Conservation (phyloP, 1,140 invertebrate genomes). For the Charaxes varanes region DNA sequence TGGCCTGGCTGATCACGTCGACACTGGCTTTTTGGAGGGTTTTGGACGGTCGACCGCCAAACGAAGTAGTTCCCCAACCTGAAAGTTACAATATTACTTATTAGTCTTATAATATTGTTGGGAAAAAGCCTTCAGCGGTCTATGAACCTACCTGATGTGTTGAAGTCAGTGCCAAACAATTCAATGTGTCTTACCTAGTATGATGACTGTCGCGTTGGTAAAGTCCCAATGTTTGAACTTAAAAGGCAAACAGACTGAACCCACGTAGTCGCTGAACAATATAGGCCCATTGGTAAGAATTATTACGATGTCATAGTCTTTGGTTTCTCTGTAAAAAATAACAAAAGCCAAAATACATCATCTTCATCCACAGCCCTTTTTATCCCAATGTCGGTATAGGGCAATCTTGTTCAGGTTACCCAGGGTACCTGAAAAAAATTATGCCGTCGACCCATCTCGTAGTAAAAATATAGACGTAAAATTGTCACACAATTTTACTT, state of each 20-base stretch:
- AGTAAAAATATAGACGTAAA: no score
- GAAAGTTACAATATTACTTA: conserved; percentile 9
- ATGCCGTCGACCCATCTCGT: no score
- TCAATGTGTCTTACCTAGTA: conserved; percentile 66
- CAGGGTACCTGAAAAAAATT: no score
- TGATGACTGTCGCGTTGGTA: conserved; percentile 56
- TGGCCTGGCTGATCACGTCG: conserved; percentile 69
- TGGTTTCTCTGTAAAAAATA: conserved; percentile 31
- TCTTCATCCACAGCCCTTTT: no score
- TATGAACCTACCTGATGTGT: no score
- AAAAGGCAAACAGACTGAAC: conserved; percentile 81
- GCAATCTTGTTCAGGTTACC: no score
- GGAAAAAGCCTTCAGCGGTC: no score
- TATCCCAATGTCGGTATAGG: no score
- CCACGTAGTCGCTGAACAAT: conserved; percentile 70
- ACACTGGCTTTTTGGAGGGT: conserved; percentile 76
- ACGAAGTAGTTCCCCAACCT: conserved; percentile 81
- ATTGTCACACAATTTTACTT: no score
- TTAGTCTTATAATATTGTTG: no score
- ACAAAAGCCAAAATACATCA: no score
- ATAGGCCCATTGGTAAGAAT: conserved; percentile 69
- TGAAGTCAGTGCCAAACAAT: no score
- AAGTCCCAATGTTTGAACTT: conserved; percentile 67
- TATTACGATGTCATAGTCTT: conserved; percentile 79
- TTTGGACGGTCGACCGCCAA: conserved; percentile 74